Evolutionary conservation across 2,888 invertebrate species (phyloP).

Genomic region (Lasioglossum leucozonium): DNA sequence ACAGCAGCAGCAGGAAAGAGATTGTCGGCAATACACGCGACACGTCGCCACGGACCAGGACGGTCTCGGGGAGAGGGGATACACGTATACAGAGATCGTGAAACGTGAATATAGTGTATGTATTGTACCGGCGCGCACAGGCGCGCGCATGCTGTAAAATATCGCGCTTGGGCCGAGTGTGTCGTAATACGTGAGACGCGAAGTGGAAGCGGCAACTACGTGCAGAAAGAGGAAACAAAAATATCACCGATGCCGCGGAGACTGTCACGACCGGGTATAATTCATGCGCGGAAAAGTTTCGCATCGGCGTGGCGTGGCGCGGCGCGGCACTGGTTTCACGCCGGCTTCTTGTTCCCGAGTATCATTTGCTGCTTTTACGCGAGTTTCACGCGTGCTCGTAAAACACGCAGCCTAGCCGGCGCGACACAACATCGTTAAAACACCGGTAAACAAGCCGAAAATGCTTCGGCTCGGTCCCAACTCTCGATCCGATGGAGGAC

Average conservation of each 20-base stretch:
- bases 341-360: conserved; percentile 44
- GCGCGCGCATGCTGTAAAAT: conserved; percentile 46
- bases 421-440: conserved; percentile 54
- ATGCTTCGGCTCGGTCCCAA: not conserved
- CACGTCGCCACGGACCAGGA: conserved; percentile 3
- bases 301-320: conserved; percentile 5
- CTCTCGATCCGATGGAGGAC: not conserved
- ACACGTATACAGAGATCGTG: conserved; percentile 20
- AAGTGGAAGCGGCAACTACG: conserved; percentile 59
- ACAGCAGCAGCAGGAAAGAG: not conserved
- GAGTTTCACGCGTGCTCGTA: conserved; percentile 50
- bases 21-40: conserved; percentile 36
- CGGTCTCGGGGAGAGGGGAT: not conserved
- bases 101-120: conserved; percentile 34
- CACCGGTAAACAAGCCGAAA: conserved; percentile 48
- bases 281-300: conserved; percentile 58
- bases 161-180: conserved; percentile 51
- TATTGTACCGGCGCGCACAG: not conserved
- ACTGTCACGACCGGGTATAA: conserved; percentile 56
- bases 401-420: conserved; percentile 41
- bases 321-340: not conserved
- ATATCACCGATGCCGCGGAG: conserved; percentile 47
- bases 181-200: conserved; percentile 59
- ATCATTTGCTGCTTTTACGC: conserved; percentile 57
- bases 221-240: conserved; percentile 52